Conservation (phyloP, 2,113 vertebrate genomes). For the Grammatotria lemairii region DNA sequence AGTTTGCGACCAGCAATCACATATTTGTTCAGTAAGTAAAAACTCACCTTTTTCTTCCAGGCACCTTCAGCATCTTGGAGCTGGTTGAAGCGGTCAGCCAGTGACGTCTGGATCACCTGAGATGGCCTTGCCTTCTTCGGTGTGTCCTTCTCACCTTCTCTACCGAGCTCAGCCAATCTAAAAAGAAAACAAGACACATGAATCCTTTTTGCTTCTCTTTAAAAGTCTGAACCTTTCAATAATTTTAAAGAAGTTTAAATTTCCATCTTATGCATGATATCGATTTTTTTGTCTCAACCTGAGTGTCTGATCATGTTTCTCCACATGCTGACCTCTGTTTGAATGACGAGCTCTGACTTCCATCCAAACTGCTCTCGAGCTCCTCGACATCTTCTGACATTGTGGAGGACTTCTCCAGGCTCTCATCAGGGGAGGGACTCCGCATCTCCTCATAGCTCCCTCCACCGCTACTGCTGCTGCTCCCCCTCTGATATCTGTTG, state of each 20-base stretch:
- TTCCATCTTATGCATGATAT: not conserved
- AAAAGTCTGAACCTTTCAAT: not conserved
- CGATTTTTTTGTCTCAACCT: not conserved
- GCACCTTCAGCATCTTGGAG: slow-evolving; percentile 68
- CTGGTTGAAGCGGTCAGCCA: slow-evolving; percentile 69
- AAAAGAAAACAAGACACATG: not conserved
- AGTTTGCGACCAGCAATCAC: not conserved
- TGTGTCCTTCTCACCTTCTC: slow-evolving; percentile 38
- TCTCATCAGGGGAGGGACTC: slow-evolving; percentile 42
- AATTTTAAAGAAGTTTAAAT: not conserved
- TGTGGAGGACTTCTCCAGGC: slow-evolving; percentile 46
- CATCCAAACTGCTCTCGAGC: slow-evolving; percentile 66
- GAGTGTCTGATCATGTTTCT: not conserved
- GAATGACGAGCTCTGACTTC: slow-evolving; percentile 49
- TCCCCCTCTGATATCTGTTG: not conserved
- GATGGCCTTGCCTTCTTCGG: slow-evolving; percentile 46
- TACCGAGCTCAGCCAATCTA: slow-evolving; percentile 54
- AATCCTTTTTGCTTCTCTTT: not conserved
- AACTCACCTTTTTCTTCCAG: slow-evolving; percentile 74
- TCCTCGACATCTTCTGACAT: slow-evolving; percentile 69
- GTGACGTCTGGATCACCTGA: slow-evolving; percentile 37
- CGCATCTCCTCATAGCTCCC: slow-evolving; percentile 54
- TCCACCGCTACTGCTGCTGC: slow-evolving; percentile 12
- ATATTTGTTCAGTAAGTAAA: not conserved
- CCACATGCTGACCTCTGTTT: slow-evolving; percentile 60